These are phyloP conservation scores for Albula goreensis DNA, from an alignment of 2,113 vertebrate genomes.

Conservation along the genomic window DNA sequence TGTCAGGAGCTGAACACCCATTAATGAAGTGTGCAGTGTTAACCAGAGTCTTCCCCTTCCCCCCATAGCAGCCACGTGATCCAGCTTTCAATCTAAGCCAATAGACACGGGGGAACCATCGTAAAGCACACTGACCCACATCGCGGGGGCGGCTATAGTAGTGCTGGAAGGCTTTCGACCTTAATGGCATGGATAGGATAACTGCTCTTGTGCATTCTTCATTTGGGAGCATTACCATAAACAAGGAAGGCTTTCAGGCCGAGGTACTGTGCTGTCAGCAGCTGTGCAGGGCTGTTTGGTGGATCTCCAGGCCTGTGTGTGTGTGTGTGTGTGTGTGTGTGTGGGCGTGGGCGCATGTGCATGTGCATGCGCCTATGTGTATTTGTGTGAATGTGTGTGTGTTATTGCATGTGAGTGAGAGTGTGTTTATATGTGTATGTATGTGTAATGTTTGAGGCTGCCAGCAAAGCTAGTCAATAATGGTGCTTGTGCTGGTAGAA, in stretches of 20 bases:
- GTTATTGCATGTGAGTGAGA: not conserved
- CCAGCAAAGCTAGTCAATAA: not conserved
- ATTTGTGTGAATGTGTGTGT: not conserved
- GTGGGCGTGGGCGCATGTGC: not conserved
- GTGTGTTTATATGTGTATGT: not conserved
- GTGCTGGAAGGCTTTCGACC: not conserved
- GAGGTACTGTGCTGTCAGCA: not conserved
- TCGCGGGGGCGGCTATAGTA: too few species aligned
- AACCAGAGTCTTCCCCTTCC: too few species aligned
- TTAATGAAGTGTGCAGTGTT: too few species aligned
- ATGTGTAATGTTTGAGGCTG: not conserved
- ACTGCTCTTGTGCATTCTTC: not conserved
- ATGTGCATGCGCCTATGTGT: not conserved
- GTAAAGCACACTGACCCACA: too few species aligned
- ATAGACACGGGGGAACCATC: too few species aligned
- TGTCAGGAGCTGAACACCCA: not conserved
- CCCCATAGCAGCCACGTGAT: too few species aligned
- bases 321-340: constrained; percentile 10
- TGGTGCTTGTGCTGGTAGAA: not conserved
- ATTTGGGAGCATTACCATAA: not conserved
- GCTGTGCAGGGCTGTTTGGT: constrained; percentile 11
- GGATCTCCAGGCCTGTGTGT: constrained; percentile 1
- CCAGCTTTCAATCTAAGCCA: too few species aligned
- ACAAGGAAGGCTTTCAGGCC: not conserved
- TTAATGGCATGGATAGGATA: not conserved